These are phyloP conservation scores for Sialia sialis DNA, from an alignment of 2,113 vertebrate genomes.

Conservation along the genomic window DNA sequence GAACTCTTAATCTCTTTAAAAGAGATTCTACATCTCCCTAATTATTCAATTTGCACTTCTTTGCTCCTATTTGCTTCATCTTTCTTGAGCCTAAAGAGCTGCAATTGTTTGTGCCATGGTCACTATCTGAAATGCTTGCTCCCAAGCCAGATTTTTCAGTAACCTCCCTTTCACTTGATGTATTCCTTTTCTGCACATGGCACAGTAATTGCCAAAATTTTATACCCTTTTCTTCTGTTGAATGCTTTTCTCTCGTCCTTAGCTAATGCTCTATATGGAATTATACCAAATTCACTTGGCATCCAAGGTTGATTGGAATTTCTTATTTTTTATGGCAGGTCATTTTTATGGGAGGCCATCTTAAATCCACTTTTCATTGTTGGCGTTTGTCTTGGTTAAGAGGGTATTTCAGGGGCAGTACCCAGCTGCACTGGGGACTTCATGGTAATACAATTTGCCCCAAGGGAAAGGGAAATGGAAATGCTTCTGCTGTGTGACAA, in stretches of 20 bases:
- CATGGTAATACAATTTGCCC: background rate
- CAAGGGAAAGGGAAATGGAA: constrained; percentile 12
- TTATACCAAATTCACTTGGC: background rate
- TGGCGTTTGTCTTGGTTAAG: background rate
- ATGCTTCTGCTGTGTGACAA: constrained; percentile 3
- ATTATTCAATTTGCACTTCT: background rate
- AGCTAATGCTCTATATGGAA: background rate
- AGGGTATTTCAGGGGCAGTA: background rate
- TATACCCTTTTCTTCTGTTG: background rate
- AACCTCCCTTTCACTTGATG: background rate
- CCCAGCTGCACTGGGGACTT: constrained; percentile 1
- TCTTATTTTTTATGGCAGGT: background rate
- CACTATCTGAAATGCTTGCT: background rate
- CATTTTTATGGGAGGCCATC: background rate
- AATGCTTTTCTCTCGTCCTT: background rate
- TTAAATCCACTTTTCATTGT: background rate
- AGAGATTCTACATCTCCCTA: background rate
- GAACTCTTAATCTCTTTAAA: background rate
- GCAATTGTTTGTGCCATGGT: background rate
- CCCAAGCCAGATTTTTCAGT: background rate
- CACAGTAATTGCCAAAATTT: background rate
- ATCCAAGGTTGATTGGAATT: background rate
- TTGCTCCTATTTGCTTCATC: background rate
- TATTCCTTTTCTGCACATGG: background rate
- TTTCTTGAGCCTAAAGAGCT: background rate